These are phyloP conservation scores for Acheta domesticus DNA, from an alignment of 2,888 invertebrate species.

Conservation along the genomic window DNA sequence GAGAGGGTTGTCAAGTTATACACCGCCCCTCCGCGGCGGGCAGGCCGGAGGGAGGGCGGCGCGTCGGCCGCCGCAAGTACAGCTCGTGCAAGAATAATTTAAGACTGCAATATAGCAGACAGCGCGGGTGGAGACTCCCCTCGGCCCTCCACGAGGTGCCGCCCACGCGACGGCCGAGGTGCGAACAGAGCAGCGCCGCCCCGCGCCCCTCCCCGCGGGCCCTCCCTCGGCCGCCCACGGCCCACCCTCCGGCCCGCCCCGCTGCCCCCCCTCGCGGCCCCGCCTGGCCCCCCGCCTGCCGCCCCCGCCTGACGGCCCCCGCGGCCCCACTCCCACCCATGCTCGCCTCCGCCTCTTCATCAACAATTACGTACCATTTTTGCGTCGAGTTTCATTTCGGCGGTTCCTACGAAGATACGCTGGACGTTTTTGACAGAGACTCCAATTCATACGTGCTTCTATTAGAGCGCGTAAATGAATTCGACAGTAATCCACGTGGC, in stretches of 20 bases:
- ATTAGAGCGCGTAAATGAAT: too few species aligned
- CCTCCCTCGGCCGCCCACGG: too few species aligned
- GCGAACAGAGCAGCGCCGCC: neutral
- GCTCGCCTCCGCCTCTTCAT: neutral
- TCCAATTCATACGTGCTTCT: too few species aligned
- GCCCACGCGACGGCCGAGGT: neutral
- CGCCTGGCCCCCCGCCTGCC: neutral
- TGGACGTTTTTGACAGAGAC: too few species aligned
- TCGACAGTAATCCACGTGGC: too few species aligned
- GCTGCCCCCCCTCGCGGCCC: neutral
- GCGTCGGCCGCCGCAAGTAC: neutral
- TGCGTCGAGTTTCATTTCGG: too few species aligned
- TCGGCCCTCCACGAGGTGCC: neutral
- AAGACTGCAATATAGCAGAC: constrained; percentile 1
- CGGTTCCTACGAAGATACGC: too few species aligned
- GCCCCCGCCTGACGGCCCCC: too few species aligned
- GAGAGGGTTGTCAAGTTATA: too few species aligned
- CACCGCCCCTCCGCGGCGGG: neutral
- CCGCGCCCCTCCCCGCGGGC: too few species aligned
- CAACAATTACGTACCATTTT: too few species aligned
- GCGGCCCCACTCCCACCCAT: neutral
- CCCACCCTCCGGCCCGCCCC: too few species aligned
- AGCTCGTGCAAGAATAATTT: constrained; percentile 5
- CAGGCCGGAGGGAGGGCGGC: neutral
- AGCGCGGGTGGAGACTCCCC: neutral